Percentiles rank a stretch among this genome's conserved stretches.
These are phyloP conservation scores for Gallinago paraguaiae DNA, from an alignment of 2,113 vertebrate species.

Conservation along the genomic window DNA sequence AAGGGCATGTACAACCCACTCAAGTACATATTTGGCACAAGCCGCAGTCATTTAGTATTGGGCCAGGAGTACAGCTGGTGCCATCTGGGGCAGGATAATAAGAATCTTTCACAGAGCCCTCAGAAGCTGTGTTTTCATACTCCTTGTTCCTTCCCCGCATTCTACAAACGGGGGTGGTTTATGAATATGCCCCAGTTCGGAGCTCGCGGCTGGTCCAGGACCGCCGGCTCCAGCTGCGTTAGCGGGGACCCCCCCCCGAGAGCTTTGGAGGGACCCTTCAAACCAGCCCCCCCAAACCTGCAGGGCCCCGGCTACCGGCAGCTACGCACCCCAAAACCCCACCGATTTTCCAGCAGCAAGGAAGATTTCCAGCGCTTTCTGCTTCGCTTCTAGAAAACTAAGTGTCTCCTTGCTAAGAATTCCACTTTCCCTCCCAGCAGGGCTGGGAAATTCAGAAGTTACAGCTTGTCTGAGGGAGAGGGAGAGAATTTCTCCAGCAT, in stretches of 20 bases:
- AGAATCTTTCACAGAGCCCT: slow-evolving; percentile 66
- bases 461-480: neutral
- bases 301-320: neutral
- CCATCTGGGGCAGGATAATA: slow-evolving; percentile 65
- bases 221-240: fast-evolving
- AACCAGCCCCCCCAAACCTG: neutral
- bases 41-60: slow-evolving; percentile 33
- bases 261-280: neutral
- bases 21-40: slow-evolving; percentile 71
- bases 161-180: neutral
- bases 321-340: fast-evolving
- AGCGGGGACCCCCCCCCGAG: neutral
- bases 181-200: neutral
- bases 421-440: neutral
- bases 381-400: neutral
- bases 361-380: neutral
- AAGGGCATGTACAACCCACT: slow-evolving; percentile 64
- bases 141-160: neutral
- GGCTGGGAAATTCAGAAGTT: neutral
- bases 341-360: neutral
- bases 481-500: neutral
- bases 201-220: neutral
- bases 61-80: slow-evolving; percentile 63
- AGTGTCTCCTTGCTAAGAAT: neutral
- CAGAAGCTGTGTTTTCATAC: slow-evolving; percentile 53